Evolutionary conservation across 2,888 invertebrate genomes (phyloP), one percentile per base, ranked within the genome.

Genomic region (Tachina fera): DNA sequence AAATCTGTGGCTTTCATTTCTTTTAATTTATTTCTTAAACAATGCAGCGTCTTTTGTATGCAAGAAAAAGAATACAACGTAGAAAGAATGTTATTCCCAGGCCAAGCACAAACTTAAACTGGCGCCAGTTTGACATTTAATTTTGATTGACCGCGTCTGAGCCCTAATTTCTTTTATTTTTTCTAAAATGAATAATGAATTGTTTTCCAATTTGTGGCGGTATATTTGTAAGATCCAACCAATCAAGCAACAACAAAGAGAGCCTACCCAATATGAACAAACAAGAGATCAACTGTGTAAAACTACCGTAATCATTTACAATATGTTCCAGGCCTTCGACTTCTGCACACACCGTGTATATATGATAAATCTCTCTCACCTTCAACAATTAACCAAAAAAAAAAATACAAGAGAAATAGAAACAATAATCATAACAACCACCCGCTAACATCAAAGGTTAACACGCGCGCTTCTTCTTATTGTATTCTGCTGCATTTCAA

Each of bases 161-260:
- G 76, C 53, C 74, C 65, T 84, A 82, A 85, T 85, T 85, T 82
- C 56, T 60, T 75, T 67, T 45, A 47, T 51, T 51, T 75, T 67
- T 45, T 41, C 51, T 11, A 76, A 83, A 87, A 89, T 89, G 89
- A 91, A 90, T 90, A 91, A 91, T 90, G 90, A 88, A 91, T 91
- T 91, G 91, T 88, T 90, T 90, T 89, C 84, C 86, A 88, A 89
- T 89, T 87, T 86, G 89, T 88, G 88, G 87, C 88, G 88, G 88
- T 87, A 84, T 43, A 72, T 84, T 78, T 77, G 61, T 83, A 75
- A 83, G 75, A 83, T 76, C 70, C 45, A 81, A 81, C 70, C 45
- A 81, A 81, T 75, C 70, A 63, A 47, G 70, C 14, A 84, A 84
- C 76, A 81, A 86, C 74, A 63, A 63, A 71, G 45, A 82, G 39